Evolutionary conservation across 2,888 invertebrate species (phyloP).

Genomic region (Petrolisthes cinctipes): DNA sequence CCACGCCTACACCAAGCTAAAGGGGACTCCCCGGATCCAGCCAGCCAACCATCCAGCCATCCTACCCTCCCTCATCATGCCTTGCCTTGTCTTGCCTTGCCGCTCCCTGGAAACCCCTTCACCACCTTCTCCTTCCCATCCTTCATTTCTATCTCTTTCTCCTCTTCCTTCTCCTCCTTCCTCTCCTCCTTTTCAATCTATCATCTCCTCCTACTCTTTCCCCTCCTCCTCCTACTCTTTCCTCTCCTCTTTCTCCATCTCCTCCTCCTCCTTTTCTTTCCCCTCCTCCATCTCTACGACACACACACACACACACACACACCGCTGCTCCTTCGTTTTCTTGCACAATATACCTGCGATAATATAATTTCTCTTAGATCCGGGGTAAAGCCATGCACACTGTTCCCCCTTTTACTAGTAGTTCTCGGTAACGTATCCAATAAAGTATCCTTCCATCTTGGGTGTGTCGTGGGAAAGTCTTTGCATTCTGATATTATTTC

Average conservation of each 20-base stretch:
- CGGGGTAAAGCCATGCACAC: not conserved
- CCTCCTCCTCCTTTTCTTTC: not conserved
- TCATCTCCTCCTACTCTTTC: not conserved
- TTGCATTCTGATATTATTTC: no score
- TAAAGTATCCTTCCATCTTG: no score
- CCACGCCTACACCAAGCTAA: conserved; percentile 41
- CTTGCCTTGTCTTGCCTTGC: not conserved
- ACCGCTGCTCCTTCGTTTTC: conserved; percentile 9
- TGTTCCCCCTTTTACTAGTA: no score
- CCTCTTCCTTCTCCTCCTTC: no score
- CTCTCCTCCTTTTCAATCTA: no score
- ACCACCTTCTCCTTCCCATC: not conserved
- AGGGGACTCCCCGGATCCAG: conserved; percentile 50
- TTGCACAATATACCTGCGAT: conserved; percentile 39
- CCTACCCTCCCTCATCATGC: not conserved
- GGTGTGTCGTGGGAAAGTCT: no score
- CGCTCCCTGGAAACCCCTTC: conserved; percentile 1
- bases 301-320: not conserved
- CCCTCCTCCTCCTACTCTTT: not conserved
- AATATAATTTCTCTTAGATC: not conserved
- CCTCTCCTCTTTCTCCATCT: not conserved
- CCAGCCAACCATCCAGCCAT: not conserved
- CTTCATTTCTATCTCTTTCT: no score
- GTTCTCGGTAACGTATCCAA: no score
- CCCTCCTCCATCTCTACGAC: not conserved